These are phyloP conservation scores for Propithecus coquereli DNA, from an alignment of 2,113 vertebrate species.

Conservation along the genomic window DNA sequence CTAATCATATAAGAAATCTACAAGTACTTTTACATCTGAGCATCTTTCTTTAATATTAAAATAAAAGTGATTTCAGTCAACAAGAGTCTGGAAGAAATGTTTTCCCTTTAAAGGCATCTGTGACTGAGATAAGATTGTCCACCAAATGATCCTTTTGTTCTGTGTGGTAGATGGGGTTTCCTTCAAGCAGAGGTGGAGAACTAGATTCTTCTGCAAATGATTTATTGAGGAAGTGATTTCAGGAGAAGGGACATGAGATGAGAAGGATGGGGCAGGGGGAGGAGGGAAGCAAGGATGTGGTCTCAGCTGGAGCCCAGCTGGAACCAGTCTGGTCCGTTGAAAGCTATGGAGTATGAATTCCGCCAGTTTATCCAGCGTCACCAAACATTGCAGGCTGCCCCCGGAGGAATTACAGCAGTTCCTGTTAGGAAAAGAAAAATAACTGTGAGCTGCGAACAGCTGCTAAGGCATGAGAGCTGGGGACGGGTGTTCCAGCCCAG, in stretches of 20 bases:
- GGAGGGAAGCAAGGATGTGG: neutral
- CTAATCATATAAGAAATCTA: neutral
- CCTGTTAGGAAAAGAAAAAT: neutral
- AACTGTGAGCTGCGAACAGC: neutral
- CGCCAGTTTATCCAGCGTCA: neutral
- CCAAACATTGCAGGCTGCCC: neutral
- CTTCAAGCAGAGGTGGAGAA: neutral
- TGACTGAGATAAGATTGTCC: neutral
- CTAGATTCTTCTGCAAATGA: neutral
- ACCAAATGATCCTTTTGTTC: neutral
- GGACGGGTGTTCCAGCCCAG: neutral
- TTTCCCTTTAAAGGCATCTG: constrained; percentile 32
- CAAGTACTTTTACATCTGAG: neutral
- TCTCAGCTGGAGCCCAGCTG: neutral
- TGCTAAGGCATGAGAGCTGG: neutral
- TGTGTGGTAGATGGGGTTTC: neutral
- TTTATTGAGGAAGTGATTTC: constrained; percentile 22
- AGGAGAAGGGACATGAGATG: neutral
- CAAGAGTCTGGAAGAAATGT: constrained; percentile 9
- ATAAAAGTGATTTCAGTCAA: constrained; percentile 11
- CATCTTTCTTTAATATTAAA: constrained; percentile 35
- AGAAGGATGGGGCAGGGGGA: neutral
- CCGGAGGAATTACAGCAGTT: neutral
- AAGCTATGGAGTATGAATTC: neutral
- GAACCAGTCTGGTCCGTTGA: neutral